These are phyloP conservation scores for Limnephilus marmoratus DNA, from an alignment of 2,888 invertebrate species.

Conservation along the genomic window DNA sequence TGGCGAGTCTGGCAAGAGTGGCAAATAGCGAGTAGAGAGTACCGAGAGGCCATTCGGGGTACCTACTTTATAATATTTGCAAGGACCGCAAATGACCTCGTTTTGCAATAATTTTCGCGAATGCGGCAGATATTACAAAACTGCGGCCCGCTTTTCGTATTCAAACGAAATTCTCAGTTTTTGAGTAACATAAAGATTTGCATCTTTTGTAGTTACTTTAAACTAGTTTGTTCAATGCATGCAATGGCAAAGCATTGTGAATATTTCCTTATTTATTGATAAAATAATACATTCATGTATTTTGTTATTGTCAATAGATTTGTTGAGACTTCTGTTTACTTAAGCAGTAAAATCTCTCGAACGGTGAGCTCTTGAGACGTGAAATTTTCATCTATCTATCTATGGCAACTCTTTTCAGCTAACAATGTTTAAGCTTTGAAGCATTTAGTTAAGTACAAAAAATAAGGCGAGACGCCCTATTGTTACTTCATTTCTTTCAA, in stretches of 20 bases:
- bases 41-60: not conserved
- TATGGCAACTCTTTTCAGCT: not conserved
- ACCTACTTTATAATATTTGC: not conserved
- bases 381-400: too few relatives aligned
- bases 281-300: too few relatives aligned
- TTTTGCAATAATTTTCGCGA: slow-evolving; percentile 23
- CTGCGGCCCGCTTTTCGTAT: not conserved
- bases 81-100: slow-evolving; percentile 10
- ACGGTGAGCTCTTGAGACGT: too few relatives aligned
- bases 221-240: too few relatives aligned
- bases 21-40: not conserved
- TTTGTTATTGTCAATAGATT: too few relatives aligned
- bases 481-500: not conserved
- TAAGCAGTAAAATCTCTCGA: too few relatives aligned
- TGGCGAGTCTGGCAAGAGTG: not conserved
- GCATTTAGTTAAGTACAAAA: not conserved
- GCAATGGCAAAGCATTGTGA: too few relatives aligned
- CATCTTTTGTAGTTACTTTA: too few relatives aligned
- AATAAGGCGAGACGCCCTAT: not conserved
- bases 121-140: not conserved
- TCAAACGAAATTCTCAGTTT: not conserved
- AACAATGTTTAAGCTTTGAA: not conserved
- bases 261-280: too few relatives aligned
- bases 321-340: too few relatives aligned
- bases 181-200: too few relatives aligned